Base-by-base conservation (phyloP, 2,888 invertebrate genomes). In the Platycheirus rosarum region DNA sequence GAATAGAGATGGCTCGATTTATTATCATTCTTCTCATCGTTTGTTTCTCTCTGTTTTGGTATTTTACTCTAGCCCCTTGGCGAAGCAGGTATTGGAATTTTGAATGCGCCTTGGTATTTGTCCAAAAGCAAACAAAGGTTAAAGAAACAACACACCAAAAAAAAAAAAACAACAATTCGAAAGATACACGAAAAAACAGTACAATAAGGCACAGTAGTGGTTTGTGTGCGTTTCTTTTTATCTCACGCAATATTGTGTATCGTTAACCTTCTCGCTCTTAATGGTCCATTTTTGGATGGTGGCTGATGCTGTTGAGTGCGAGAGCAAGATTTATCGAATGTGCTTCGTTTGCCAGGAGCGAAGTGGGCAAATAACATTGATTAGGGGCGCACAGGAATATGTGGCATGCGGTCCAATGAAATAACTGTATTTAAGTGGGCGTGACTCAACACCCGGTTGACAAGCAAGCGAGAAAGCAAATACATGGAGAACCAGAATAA, bases 361-460 rank as follows among this genome's bases (percentile, higher is more conserved):
- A 82, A 77, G 77, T 82, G 77, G 82, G 84, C 78, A 84, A 84
- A 84, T 84, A 84, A 73, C 73, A 84, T 84, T 84, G 69, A 84
- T 84, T 84, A 84, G 84, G 78, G 84, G 73, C 78, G 77, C 71
- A 73, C 71, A 77, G 62, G 73, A 82, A 77, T 82, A 82, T 82
- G 68, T 82, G 87, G 88, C 87, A 88, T 87, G 89, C 87, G 88
- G 87, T 87, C 90, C 90, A 90, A 90, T 90, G 89, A 90, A 90
- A 90, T 90, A 89, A 90, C 90, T 89, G 90, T 90, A 89, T 90
- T 90, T 90, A 90, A 90, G 86, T 87, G 88, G 90, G 90, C 90
- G 90, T 90, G 87, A 86, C 88, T 88, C 88, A 89, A 90, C 90
- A 90, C 90, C 88, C 88, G 78, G 84, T 82, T 82, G 82, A 82